These are phyloP conservation scores for Phorcus lineatus DNA, from an alignment of 2,888 invertebrate genomes.

Conservation along the genomic window DNA sequence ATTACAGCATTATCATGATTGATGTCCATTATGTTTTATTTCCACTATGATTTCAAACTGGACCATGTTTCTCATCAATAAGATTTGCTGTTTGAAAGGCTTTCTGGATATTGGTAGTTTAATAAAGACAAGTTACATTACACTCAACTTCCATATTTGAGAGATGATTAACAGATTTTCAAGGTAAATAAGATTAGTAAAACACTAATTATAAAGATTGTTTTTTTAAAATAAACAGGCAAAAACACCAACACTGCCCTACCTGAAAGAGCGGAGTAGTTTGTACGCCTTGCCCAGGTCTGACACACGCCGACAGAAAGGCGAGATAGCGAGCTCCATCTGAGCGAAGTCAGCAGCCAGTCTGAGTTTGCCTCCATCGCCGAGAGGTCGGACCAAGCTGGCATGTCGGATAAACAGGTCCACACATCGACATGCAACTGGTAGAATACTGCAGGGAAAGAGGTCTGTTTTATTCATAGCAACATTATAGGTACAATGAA, in stretches of 20 bases:
- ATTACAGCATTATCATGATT: too few relatives aligned
- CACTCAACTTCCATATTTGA: too few relatives aligned
- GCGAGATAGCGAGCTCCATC: constrained; percentile 79
- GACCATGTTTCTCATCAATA: too few relatives aligned
- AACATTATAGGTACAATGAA: background rate
- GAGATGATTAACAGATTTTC: too few relatives aligned
- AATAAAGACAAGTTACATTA: too few relatives aligned
- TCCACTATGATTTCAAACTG: too few relatives aligned
- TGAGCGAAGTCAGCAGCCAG: constrained; percentile 84
- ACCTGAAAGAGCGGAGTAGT: constrained; percentile 85
- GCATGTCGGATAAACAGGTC: constrained; percentile 91
- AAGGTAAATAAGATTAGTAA: too few relatives aligned
- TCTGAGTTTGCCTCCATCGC: constrained; percentile 86
- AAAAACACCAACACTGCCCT: background rate
- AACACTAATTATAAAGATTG: too few relatives aligned
- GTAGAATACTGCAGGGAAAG: constrained; percentile 64
- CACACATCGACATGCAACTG: constrained; percentile 85
- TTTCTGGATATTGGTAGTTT: too few relatives aligned
- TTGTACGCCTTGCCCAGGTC: constrained; percentile 85
- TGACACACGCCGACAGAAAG: constrained; percentile 76
- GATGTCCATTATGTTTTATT: too few relatives aligned
- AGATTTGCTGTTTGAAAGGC: too few relatives aligned
- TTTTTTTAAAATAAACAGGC: too few relatives aligned
- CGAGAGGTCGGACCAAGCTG: constrained; percentile 87
- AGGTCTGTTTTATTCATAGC: background rate